Base-by-base conservation (phyloP, 2,113 vertebrate species). In the Nibea coibor region DNA sequence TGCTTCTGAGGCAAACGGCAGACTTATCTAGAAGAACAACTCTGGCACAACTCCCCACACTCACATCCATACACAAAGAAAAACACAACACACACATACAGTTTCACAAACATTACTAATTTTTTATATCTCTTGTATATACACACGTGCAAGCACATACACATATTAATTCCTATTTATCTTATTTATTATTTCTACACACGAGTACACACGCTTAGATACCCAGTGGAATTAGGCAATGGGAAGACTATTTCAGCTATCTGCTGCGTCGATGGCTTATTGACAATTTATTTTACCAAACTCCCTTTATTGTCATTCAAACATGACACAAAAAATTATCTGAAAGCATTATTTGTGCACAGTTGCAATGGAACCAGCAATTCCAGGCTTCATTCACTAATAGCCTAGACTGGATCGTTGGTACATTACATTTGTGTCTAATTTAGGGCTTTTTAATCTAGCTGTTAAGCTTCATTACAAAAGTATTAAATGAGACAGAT, bases 1-100 rank as follows among this genome's bases (percentile, higher is more conserved):
- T 62, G 85, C 68, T 63, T 87, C 64, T 73, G 78, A 80, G 75
- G 57, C 43, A 80, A 87, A 72, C 11, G 5, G 65, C 62, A 65
- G 57, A 84, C 73, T 72, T 45, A 65, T 71, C 62, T 69, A 62
- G 28, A 75, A 50, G 54, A 74, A 80, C 57, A 78, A 65, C 50
- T 35, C 68, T 63, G 73, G 64, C 72, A 72, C n/a, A 65, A 75
- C 24, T 65, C 51, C 62, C 68, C 48, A 17, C 6, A 58, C 56
- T 75, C 56, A 19, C 57, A 78, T 11, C 10, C 54, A 75, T 9
- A 63, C 75, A 78, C 69, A n/a, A 24, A 35, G 0, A 43, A 54
- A 71, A 47, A 65, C 12, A 50, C 3, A 67, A 28, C 50, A 59
- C 77, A 50, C 7, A n/a, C 42, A 64, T 4, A 51, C 54, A 39